Evolutionary conservation across 2,888 invertebrate genomes (phyloP).

Genomic region (Cryptocephalus moraei): DNA sequence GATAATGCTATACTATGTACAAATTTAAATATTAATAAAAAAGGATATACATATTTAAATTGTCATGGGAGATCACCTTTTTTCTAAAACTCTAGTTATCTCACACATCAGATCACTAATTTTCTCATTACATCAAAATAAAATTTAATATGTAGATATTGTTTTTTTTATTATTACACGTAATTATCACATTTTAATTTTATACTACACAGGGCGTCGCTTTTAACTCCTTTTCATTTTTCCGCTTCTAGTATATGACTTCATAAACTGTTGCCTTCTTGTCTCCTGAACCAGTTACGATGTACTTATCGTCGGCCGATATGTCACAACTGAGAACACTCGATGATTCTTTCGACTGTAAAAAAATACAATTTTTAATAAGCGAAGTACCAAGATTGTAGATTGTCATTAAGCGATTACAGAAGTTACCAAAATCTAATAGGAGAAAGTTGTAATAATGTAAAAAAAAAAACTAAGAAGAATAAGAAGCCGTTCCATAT

Average conservation of each 20-base stretch:
- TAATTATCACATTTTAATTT: conserved; percentile 31
- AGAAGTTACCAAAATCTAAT: neutral
- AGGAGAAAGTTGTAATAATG: neutral
- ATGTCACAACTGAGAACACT: conserved; percentile 98
- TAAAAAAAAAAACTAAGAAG: neutral
- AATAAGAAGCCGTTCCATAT: neutral
- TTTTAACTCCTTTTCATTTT: conserved; percentile 4
- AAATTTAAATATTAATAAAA: conserved; percentile 19
- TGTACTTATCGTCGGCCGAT: conserved; percentile 94
- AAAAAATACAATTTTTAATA: conserved; percentile 21
- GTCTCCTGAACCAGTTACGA: conserved; percentile 96
- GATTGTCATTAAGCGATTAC: neutral
- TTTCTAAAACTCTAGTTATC: conserved; percentile 20
- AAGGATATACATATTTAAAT: conserved; percentile 9
- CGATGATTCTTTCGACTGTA: conserved; percentile 89
- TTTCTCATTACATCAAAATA: conserved; percentile 5
- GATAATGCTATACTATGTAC: conserved; percentile 10
- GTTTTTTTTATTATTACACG: conserved; percentile 26
- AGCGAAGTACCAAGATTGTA: neutral
- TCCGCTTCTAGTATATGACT: conserved; percentile 65
- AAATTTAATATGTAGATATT: conserved; percentile 10
- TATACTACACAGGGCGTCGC: conserved; percentile 17
- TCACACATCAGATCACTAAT: conserved; percentile 29
- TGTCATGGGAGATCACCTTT: conserved; percentile 36
- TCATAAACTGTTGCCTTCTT: conserved; percentile 97